Percentiles rank a stretch among this genome's conserved stretches.
These are phyloP conservation scores for Kryptopterus vitreolus DNA, from an alignment of 2,797 vertebrate genomes.

Conservation along the genomic window DNA sequence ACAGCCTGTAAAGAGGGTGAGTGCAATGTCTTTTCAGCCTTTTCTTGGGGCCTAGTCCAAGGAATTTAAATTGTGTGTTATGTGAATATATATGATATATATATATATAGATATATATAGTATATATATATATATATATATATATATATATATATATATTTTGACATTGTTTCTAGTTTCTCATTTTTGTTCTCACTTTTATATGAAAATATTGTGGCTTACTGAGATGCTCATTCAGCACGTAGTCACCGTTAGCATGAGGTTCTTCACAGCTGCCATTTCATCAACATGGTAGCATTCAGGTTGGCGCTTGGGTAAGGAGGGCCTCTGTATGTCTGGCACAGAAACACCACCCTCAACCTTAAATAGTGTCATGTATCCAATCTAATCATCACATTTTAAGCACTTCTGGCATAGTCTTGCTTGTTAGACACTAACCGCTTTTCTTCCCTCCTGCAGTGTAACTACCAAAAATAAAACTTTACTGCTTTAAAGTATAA, in stretches of 20 bases:
- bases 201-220: not conserved
- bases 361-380: not conserved
- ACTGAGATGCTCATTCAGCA: constrained; percentile 34
- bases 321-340: constrained; percentile 1
- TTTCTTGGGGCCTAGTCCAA: not conserved
- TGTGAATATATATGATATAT: not conserved
- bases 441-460: constrained; percentile 5
- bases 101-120: not conserved
- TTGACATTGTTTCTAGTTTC: not conserved
- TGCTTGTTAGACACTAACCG: not conserved
- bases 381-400: not conserved
- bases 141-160: too few relatives aligned
- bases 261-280: constrained; percentile 28
- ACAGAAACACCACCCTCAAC: not conserved
- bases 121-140: not conserved
- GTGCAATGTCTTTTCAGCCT: not conserved
- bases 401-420: not conserved
- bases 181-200: too few relatives aligned
- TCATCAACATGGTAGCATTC: constrained; percentile 15
- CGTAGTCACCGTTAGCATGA: constrained; percentile 28
- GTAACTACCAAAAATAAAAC: not conserved
- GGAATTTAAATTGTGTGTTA: not conserved
- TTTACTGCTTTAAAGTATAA: not conserved
- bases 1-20: too few relatives aligned
- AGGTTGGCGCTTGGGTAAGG: constrained; percentile 16